Base-by-base conservation (phyloP, 1,140 invertebrate species). In the Whitmania pigra region DNA sequence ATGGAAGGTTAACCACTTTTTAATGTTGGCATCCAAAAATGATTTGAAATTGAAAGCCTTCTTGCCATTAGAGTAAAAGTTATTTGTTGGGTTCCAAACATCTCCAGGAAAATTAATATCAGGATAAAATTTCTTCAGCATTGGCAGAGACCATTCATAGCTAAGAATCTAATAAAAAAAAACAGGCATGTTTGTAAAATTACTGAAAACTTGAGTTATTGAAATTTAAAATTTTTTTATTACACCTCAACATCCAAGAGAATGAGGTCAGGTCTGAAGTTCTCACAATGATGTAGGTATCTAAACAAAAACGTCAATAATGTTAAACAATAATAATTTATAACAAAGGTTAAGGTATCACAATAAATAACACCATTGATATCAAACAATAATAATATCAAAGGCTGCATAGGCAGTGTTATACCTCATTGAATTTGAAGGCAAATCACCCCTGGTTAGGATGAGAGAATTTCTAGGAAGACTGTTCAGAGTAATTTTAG, bases 171-270 rank as follows among this genome's bases (percentile, higher is more conserved):
- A 72, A 67, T 43, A 72, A 55, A 63, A 49, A 72, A 55, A 63
- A 49, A 36, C 31, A 36, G 43, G 43, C 15, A 49, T 15, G 15
- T 49, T 15, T 49, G 43, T 17, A 15, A 15, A 49, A 49, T 17
- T 0, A 15, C 9, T 49, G 1, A 31, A 49, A 15, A n/a, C n/a
- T 11, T 71, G 13, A 20, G 6, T 9, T 43, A 18, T 27, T 71
- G 31, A 49, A 49, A 49, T 49, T 49, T 13, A 49, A 11, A 49
- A 49, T 49, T 49, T 49, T 49, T 15, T 49, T 4, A 49, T 53
- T 72, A 69, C 73, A 80, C 77, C 76, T 81, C 79, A 71, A 80
- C 79, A 72, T 81, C 80, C 72, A 81, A 74, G 20, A 80, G 54
- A n/a, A 72, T 69, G 13, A 81, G 27, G 72, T 81, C 80, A 71